These are phyloP conservation scores for Poecile atricapillus DNA, from an alignment of 2,113 vertebrate genomes.

Conservation along the genomic window DNA sequence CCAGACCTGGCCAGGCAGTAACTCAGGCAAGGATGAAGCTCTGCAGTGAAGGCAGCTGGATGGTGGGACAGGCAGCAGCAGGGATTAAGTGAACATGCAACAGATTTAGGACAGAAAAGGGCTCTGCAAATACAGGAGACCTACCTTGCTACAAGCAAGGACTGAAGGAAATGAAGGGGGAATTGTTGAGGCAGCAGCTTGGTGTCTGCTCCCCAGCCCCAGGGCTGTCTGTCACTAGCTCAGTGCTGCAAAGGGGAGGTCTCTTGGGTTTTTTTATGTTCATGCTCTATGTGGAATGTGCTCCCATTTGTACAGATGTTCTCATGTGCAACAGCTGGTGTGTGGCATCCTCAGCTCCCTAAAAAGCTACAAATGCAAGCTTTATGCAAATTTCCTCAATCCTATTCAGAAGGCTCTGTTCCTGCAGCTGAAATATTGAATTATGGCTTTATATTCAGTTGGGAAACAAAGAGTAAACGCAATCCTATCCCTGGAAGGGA, in stretches of 20 bases:
- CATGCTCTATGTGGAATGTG: accelerated
- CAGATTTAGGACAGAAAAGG: background rate
- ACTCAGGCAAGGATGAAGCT: background rate
- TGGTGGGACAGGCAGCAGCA: background rate
- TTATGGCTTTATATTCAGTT: background rate
- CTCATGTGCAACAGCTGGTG: background rate
- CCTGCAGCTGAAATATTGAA: background rate
- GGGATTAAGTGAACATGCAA: accelerated
- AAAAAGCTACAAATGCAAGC: background rate
- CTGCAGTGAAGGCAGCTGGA: background rate
- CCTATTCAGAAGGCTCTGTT: background rate
- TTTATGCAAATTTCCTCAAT: background rate
- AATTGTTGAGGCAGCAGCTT: background rate
- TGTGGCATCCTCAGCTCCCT: background rate
- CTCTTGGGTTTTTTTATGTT: background rate
- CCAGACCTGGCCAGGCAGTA: background rate
- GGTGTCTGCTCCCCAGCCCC: background rate
- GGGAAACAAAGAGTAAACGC: background rate
- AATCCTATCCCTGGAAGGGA: background rate
- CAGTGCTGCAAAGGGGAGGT: background rate
- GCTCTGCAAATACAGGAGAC: background rate
- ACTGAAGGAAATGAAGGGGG: background rate
- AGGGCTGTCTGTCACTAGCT: background rate
- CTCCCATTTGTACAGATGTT: background rate
- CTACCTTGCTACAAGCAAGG: background rate